Conservation (phyloP, 2,797 vertebrate genomes). For the Acrocephalus scirpaceus region DNA sequence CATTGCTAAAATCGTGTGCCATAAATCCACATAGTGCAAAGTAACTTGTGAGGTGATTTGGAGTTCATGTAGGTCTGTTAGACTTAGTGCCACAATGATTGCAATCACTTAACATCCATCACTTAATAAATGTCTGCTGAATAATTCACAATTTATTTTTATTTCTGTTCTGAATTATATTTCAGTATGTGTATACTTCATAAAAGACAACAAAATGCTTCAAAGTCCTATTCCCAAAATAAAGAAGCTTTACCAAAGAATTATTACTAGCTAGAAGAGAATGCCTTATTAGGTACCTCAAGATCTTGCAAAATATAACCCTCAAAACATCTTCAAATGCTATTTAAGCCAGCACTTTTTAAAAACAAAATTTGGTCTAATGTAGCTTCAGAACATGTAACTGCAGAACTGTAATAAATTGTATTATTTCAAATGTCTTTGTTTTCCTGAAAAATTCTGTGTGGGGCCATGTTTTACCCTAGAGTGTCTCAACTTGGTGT, state of each 20-base stretch:
- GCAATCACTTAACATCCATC: neutral
- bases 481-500: neutral
- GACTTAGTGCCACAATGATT: neutral
- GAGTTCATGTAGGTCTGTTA: neutral
- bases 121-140: neutral
- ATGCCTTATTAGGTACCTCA: neutral
- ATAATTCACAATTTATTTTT: neutral
- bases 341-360: neutral
- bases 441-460: neutral
- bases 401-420: neutral
- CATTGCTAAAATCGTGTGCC: neutral
- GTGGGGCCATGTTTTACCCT: neutral
- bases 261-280: neutral
- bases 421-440: neutral
- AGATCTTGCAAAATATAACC: neutral
- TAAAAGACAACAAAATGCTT: neutral
- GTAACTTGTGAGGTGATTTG: neutral
- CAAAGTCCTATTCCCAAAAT: neutral
- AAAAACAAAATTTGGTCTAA: neutral
- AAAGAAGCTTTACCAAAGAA: neutral
- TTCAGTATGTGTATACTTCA: neutral
- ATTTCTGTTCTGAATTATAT: neutral
- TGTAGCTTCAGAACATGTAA: neutral
- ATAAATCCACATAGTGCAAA: neutral
- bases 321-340: neutral